phyloP scores from a whole-genome alignment of 2,797 vertebrate species.

The Odontamblyopus lacepedii region DNA sequence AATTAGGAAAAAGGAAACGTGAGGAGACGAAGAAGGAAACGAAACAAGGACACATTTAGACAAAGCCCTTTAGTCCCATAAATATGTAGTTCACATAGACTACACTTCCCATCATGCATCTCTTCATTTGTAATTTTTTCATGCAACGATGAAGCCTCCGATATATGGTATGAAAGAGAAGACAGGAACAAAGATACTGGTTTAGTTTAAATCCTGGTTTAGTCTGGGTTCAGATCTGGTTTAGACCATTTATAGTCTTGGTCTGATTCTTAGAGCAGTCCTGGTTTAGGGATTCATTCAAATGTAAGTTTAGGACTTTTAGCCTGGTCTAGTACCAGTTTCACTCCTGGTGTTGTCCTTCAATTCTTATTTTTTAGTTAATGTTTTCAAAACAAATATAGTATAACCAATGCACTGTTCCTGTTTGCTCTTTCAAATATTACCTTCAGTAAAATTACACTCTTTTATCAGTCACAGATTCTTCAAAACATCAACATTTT shows the following conservation, averaged over 20 bases:
- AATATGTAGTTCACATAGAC: conserved; percentile 1
- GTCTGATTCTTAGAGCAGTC: not conserved
- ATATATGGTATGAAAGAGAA: not conserved
- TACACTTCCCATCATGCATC: conserved; percentile 7
- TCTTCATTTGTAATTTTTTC: conserved; percentile 1
- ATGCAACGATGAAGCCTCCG: not conserved
- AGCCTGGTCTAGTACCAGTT: too few relatives aligned
- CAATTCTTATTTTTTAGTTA: not conserved
- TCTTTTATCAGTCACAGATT: not conserved
- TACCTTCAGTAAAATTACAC: not conserved
- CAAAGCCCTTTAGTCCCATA: conserved; percentile 7
- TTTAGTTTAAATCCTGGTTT: not conserved
- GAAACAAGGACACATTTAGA: not conserved
- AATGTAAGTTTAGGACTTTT: too few relatives aligned
- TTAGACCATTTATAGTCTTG: not conserved
- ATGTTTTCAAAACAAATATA: not conserved
- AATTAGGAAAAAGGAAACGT: not conserved
- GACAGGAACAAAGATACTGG: not conserved
- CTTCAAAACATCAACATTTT: not conserved
- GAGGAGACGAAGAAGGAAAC: not conserved
- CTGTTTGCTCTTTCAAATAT: not conserved
- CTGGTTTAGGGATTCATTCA: not conserved
- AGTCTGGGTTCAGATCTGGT: not conserved
- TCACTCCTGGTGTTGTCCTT: not conserved
- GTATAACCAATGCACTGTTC: not conserved